Conservation (phyloP, 2,113 vertebrate species). For the Carettochelys insculpta region DNA sequence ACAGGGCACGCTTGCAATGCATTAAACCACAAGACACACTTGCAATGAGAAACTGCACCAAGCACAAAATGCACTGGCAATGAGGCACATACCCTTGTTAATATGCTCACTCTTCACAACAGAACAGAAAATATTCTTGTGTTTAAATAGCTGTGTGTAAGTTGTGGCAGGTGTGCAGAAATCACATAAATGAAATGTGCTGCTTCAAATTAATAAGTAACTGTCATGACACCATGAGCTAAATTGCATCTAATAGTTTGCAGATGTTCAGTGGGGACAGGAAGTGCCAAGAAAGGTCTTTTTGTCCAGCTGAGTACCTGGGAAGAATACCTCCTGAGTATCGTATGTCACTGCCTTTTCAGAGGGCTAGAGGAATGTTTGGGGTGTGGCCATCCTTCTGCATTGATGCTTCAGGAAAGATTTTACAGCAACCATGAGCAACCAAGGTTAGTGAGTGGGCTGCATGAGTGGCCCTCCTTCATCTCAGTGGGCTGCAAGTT, state of each 20-base stretch:
- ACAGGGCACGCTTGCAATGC: fast-evolving
- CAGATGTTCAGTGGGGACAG: no score
- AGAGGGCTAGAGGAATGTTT: not conserved
- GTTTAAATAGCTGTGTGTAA: fast-evolving
- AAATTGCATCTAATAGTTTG: not conserved
- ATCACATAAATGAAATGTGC: not conserved
- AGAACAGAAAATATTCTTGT: not conserved
- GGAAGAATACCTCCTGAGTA: not conserved
- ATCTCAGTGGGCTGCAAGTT: no score
- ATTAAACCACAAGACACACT: not conserved
- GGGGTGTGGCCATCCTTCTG: not conserved
- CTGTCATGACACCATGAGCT: fast-evolving
- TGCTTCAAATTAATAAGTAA: not conserved
- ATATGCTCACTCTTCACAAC: not conserved
- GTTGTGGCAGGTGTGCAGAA: no score
- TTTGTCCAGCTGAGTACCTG: not conserved
- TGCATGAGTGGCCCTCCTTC: no score
- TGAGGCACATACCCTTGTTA: not conserved
- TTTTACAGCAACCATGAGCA: no score
- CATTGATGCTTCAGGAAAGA: no score
- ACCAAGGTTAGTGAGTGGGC: no score
- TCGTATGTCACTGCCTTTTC: not conserved
- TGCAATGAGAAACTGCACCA: fast-evolving
- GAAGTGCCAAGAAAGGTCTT: not conserved
- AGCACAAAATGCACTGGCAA: fast-evolving